These are phyloP conservation scores for Gavia stellata DNA, from an alignment of 2,113 vertebrate genomes.

Conservation along the genomic window DNA sequence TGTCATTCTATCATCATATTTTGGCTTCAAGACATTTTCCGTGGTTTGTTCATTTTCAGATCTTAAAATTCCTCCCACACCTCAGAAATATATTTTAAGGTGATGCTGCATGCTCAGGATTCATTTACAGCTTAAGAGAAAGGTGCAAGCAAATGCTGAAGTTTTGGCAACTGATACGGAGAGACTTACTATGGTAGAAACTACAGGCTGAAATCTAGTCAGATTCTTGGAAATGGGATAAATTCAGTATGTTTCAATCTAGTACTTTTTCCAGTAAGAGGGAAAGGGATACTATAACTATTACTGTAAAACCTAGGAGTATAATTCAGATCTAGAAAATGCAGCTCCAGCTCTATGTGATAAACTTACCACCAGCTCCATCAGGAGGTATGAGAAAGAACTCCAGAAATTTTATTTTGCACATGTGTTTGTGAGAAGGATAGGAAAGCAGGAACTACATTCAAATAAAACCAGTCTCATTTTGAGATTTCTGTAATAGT, in stretches of 20 bases:
- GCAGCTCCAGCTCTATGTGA: not conserved
- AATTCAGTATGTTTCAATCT: not conserved
- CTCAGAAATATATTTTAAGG: conserved; percentile 37
- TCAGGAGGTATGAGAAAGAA: not conserved
- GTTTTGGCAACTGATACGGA: conserved; percentile 11
- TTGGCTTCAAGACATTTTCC: conserved; percentile 22
- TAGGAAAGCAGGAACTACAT: not conserved
- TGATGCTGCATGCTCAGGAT: not conserved
- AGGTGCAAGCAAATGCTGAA: conserved; percentile 31
- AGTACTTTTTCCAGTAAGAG: not conserved
- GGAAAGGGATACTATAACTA: not conserved
- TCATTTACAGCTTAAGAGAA: conserved; percentile 18
- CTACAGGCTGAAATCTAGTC: not conserved
- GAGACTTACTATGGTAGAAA: not conserved
- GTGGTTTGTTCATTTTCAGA: conserved; percentile 14
- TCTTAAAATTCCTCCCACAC: conserved; percentile 50
- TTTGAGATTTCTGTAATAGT: not conserved
- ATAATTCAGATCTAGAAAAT: not conserved
- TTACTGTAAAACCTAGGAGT: not conserved
- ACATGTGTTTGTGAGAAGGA: not conserved
- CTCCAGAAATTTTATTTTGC: not conserved
- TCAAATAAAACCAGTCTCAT: not conserved
- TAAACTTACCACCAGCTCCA: not conserved
- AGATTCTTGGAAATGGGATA: conserved; percentile 14
- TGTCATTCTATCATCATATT: conserved; percentile 10